Percentiles rank a stretch among this genome's conserved stretches.
Conservation (phyloP, 2,113 vertebrate genomes). For the Suncus etruscus region DNA sequence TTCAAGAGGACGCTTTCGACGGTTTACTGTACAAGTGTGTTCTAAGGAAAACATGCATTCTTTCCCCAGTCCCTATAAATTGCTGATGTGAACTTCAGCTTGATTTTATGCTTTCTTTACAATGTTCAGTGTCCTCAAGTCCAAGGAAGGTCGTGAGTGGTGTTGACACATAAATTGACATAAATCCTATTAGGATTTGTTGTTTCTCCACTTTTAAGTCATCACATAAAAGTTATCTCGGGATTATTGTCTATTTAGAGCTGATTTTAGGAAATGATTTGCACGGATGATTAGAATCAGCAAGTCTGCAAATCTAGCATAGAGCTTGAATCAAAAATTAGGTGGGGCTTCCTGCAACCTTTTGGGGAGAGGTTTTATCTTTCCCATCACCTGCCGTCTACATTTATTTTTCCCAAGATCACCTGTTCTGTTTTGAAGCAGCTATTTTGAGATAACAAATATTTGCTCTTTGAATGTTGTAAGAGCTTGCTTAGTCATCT, state of each 20-base stretch:
- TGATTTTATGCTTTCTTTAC: background rate
- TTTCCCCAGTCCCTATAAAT: background rate
- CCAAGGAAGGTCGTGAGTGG: background rate
- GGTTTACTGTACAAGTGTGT: background rate
- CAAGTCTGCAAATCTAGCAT: background rate
- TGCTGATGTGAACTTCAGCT: background rate
- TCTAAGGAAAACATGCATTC: background rate
- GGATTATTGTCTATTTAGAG: background rate
- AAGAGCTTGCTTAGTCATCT: background rate
- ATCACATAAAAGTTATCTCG: background rate
- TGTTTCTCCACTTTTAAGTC: background rate
- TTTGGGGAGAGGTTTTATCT: background rate
- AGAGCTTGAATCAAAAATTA: background rate
- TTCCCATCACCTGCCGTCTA: background rate
- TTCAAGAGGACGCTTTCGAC: background rate
- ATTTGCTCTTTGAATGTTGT: background rate
- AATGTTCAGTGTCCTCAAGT: background rate
- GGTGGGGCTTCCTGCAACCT: background rate
- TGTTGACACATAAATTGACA: background rate
- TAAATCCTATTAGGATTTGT: too few species aligned
- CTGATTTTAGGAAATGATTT: slow-evolving; percentile 23
- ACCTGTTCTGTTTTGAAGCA: background rate
- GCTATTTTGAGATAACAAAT: slow-evolving; percentile 5
- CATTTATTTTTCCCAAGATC: background rate
- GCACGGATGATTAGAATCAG: background rate